A percentile compares a stretch with the other conserved stretches of the same genome.
Conservation (phyloP, 2,113 vertebrate species). For the Lycaon pictus region DNA sequence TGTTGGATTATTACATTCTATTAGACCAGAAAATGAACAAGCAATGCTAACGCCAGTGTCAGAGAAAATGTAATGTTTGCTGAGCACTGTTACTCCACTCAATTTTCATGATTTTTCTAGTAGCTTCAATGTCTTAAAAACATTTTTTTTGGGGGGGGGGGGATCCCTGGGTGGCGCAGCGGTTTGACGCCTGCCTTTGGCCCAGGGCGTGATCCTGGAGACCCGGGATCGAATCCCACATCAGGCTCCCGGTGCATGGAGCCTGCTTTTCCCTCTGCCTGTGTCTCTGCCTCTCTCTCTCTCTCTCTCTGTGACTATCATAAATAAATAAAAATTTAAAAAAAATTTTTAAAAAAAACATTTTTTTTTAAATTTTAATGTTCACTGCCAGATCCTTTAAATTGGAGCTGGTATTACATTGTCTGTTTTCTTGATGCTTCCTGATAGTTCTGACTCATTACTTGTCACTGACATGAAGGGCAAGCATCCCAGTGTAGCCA, state of each 20-base stretch:
- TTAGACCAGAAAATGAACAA: not conserved
- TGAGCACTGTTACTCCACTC: constrained; percentile 28
- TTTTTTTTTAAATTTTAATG: constrained; percentile 12
- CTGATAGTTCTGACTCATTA: not conserved
- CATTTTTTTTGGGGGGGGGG: not conserved
- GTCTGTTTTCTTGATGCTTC: not conserved
- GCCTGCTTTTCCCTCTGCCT: too few species aligned
- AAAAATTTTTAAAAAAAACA: not conserved
- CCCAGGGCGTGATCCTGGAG: too few species aligned
- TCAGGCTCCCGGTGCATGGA: too few species aligned
- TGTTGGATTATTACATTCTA: not conserved
- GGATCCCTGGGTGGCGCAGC: too few species aligned
- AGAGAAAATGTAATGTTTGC: not conserved
- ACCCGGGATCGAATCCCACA: too few species aligned
- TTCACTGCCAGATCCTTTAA: constrained; percentile 45
- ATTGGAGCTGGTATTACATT: not conserved
- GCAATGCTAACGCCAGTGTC: not conserved
- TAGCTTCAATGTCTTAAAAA: not conserved
- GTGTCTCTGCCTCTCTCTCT: too few species aligned
- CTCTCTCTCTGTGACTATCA: too few species aligned
- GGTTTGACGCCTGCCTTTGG: too few species aligned
- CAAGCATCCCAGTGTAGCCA: not conserved
- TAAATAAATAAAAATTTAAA: too few species aligned
- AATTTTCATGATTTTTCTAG: constrained; percentile 54
- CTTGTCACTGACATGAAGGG: not conserved